Base-by-base conservation (phyloP, 35 echinoderm and acorn worm genomes). In the Strongylocentrotus purpuratus region DNA sequence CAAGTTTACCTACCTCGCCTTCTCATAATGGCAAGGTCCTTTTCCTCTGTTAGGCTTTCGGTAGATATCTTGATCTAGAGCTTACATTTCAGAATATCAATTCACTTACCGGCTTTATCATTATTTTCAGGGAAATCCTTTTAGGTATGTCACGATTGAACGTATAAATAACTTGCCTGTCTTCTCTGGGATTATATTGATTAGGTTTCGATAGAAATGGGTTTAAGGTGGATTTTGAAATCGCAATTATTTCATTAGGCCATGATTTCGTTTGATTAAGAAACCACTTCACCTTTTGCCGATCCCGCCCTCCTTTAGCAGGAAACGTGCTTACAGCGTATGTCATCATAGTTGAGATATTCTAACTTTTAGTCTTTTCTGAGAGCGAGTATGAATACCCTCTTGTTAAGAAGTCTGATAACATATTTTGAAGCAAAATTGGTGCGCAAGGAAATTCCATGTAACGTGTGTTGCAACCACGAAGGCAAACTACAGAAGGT, bases 31-130 rank as follows among this genome's bases (percentile, higher is more conserved):
- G 65, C 65, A 78, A 78, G 65, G 65, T 28, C 65, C 2, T n/a
- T 78, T 70, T 70, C 15, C 15, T 55, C 50, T 55, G 10, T 55
- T 0, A 55, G 50, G 50, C 50, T 55, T 12, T n/a, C 20, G 20
- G 28, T 22, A 78, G 4, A 78, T n/a, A 28, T 78, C 65, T 78
- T 78, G 28, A 78, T 78, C 65, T 28, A 78, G 15, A 28, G 65
- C 65, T 78, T 78, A 78, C 65, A 28, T n/a, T 78, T n/a, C 65
- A 78, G 65, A 71, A 71, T 71, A 71, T 71, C 61, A 71, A 20
- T 78, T 78, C 65, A 78, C 65, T 78, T 78, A 78, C 65, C 20
- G 65, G 65, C 65, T 78, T 78, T 78, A 78, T 78, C 65, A 78
- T 78, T 78, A 28, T 78, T 78, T 78, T 28, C 22, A 78, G 2